These are phyloP conservation scores for Amazona vittata DNA, from an alignment of 2,113 vertebrate species.

Conservation along the genomic window DNA sequence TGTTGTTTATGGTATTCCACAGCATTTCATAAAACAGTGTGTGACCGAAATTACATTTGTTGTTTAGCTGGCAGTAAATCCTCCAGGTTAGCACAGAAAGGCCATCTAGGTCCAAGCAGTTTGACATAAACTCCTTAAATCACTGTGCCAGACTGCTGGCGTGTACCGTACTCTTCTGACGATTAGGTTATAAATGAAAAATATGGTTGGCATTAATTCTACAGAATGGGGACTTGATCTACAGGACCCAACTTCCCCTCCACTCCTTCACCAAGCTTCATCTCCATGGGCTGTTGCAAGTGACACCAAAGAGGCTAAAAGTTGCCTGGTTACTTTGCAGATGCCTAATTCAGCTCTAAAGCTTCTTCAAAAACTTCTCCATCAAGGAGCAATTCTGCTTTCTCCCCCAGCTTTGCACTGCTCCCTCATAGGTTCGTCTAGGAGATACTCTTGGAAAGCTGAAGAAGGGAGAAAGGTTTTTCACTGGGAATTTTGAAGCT, in stretches of 20 bases:
- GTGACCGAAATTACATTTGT: conserved; percentile 56
- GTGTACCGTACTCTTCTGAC: conserved; percentile 28
- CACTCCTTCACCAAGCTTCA: background rate
- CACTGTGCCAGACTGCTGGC: conserved; percentile 13
- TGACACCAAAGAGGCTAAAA: background rate
- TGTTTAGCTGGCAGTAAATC: conserved; percentile 64
- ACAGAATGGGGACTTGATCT: conserved; percentile 32
- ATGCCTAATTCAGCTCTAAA: background rate
- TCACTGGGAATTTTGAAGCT: background rate
- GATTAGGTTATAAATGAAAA: conserved; percentile 72
- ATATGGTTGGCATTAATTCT: conserved; percentile 33
- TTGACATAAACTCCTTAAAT: conserved; percentile 68
- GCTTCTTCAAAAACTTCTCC: background rate
- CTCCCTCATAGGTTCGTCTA: background rate
- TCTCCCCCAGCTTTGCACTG: rapidly evolving
- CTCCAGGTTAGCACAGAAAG: conserved; percentile 45
- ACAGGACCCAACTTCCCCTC: background rate
- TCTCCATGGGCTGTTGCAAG: background rate
- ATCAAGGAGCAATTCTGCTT: background rate
- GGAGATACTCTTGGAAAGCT: background rate
- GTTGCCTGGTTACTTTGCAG: background rate
- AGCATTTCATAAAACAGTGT: conserved; percentile 49
- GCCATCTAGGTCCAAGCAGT: conserved; percentile 40
- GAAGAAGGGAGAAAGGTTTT: background rate
- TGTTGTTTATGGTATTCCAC: conserved; percentile 48